A percentile compares a stretch with the other conserved stretches of the same genome.
These are phyloP conservation scores for Sphaerodactylus townsendi DNA, from an alignment of 2,113 vertebrate species.

Conservation along the genomic window DNA sequence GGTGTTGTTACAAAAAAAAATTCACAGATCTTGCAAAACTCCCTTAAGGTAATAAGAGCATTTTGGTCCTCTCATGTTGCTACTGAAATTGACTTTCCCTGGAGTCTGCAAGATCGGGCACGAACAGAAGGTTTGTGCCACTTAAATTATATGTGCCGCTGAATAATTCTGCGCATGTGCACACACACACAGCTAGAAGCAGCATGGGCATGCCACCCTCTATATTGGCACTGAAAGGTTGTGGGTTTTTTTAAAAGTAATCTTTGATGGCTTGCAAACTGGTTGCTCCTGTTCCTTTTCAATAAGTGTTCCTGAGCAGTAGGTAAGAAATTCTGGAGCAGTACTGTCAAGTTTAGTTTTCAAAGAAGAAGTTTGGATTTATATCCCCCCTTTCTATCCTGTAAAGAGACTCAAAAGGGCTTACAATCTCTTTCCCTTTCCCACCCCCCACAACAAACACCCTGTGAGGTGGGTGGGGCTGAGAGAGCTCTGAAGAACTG, in stretches of 20 bases:
- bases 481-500: too few species aligned
- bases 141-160: background rate
- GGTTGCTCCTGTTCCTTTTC: background rate
- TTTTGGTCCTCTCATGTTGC: background rate
- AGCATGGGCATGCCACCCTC: background rate
- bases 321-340: background rate
- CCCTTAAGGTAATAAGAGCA: background rate
- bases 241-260: background rate
- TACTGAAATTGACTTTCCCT: slow-evolving; percentile 1
- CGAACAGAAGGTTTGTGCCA: background rate
- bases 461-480: too few species aligned
- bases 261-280: background rate
- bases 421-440: too few species aligned
- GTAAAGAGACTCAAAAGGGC: too few species aligned
- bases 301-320: background rate
- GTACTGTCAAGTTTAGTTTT: background rate
- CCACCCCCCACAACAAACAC: too few species aligned
- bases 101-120: background rate
- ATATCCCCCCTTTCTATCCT: too few species aligned
- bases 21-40: background rate
- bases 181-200: background rate
- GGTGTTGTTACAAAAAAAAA: background rate
- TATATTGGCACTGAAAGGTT: background rate
- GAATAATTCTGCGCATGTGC: background rate
- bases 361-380: too few species aligned